Evolutionary conservation across 1,140 invertebrate species (phyloP).

Genomic region (Dendrolimus kikuchii): DNA sequence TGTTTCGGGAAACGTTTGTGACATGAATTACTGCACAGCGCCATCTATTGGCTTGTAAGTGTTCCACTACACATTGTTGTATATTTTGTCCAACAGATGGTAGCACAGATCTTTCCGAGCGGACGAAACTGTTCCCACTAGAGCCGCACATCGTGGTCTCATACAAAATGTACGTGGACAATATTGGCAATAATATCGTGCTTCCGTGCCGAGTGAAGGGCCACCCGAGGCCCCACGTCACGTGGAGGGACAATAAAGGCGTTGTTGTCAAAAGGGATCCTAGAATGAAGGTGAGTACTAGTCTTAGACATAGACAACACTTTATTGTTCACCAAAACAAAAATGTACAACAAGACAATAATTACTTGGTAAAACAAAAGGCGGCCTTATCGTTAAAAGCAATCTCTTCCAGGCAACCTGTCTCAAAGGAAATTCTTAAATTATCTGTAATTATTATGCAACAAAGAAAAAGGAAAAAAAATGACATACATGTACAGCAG

Average conservation of each 20-base stretch:
- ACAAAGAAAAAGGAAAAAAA: too few relatives aligned
- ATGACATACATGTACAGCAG: background rate
- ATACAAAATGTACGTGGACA: constrained; percentile 73
- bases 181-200: constrained; percentile 77
- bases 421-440: too few relatives aligned
- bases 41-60: background rate
- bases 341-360: too few relatives aligned
- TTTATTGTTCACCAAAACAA: too few relatives aligned
- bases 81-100: constrained; percentile 32
- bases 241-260: constrained; percentile 77
- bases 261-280: constrained; percentile 61
- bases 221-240: constrained; percentile 76
- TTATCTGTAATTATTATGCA: too few relatives aligned
- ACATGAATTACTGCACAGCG: too few relatives aligned
- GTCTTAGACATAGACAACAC: too few relatives aligned
- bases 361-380: too few relatives aligned
- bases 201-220: constrained; percentile 82
- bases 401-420: too few relatives aligned
- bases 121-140: constrained; percentile 45
- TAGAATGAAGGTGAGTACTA: constrained; percentile 66
- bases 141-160: constrained; percentile 73
- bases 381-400: too few relatives aligned
- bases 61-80: background rate
- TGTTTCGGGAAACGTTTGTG: too few relatives aligned
- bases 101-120: constrained; percentile 44